Evolutionary conservation across 1,140 invertebrate genomes (phyloP), one percentile per base, ranked within the genome.

Genomic region (Ephestia elutella): DNA sequence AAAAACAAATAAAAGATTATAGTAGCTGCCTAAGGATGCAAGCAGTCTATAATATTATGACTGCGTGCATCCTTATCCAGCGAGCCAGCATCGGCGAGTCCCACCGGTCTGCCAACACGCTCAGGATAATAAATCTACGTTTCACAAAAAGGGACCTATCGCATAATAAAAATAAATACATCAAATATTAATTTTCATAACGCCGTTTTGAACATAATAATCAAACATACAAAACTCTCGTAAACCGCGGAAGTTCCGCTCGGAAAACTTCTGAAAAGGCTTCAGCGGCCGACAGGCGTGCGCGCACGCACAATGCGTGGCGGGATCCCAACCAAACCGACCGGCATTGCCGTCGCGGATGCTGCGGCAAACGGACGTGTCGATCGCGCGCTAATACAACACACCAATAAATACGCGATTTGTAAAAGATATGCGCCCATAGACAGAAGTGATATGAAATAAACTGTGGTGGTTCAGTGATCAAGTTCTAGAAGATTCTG

Each of bases 271-370:
- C 75, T 75, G 73, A 80, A 84, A 60, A 85, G 84, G 74, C 72
- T 87, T 85, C 75, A 82, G 75, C 59, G 60, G 48, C 67, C 25
- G 67, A 70, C 70, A 68, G 71, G 79, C 75, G 62, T 78, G 79
- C 83, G 82, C 76, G 78, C 72, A 80, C 84, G 82, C 82, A 83
- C 76, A 75, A 71, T 75, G 81, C 80, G 80, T 82, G 80, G 70
- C 54, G 58, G 62, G 48, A 65, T 59, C 60, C 70, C 67, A 58
- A 54, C 32, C 54, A n/a, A n/a, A n/a, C n/a, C 59, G 59, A 48
- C 54, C 62, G 64, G 38, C 83, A 85, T 68, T 80, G 64, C 77
- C 78, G 73, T 66, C 66, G 73, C 70, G 78, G 84, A 87, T 79
- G 82, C 84, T 87, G 79, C 78, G 73, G 71, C 73, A 66, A 54